Evolutionary conservation across 2,797 vertebrate genomes (phyloP).

Genomic region (Phrynocephalus vlangalii): DNA sequence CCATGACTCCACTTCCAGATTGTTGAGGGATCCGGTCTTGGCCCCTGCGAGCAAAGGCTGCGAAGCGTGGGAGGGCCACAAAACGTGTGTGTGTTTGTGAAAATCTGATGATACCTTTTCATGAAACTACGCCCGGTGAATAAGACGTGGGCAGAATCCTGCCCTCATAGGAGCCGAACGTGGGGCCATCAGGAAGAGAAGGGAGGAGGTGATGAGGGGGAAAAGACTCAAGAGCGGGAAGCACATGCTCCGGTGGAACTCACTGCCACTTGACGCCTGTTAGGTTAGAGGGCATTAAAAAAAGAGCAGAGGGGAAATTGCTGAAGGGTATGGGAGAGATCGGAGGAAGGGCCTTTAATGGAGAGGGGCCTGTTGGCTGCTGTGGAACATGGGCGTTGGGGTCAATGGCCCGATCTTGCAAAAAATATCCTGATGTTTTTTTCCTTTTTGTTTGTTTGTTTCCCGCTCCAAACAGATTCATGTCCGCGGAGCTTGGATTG

Average conservation of each 20-base stretch:
- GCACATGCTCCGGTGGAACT: neutral
- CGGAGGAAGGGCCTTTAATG: neutral
- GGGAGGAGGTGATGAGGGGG: no score
- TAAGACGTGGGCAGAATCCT: no score
- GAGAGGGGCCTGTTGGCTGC: no score
- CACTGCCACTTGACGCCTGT: neutral
- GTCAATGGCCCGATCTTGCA: no score
- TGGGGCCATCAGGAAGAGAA: neutral
- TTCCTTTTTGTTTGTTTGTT: slow-evolving; percentile 37
- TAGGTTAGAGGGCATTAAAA: neutral
- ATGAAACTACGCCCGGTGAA: neutral
- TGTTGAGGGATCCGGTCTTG: no score
- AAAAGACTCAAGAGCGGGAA: neutral
- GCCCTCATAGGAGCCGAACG: neutral
- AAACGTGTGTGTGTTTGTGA: no score
- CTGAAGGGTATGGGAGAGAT: neutral
- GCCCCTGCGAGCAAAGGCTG: no score
- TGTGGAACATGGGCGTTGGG: no score
- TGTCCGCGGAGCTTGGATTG: slow-evolving; percentile 91
- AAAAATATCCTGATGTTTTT: neutral
- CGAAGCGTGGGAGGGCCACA: no score
- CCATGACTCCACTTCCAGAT: no score
- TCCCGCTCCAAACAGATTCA: slow-evolving; percentile 52
- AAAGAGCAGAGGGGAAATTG: neutral
- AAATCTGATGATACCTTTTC: neutral